Evolutionary conservation across 2,113 vertebrate species (phyloP), one percentile per base, ranked within the genome.

Genomic region (Onychorhynchus coronatus): DNA sequence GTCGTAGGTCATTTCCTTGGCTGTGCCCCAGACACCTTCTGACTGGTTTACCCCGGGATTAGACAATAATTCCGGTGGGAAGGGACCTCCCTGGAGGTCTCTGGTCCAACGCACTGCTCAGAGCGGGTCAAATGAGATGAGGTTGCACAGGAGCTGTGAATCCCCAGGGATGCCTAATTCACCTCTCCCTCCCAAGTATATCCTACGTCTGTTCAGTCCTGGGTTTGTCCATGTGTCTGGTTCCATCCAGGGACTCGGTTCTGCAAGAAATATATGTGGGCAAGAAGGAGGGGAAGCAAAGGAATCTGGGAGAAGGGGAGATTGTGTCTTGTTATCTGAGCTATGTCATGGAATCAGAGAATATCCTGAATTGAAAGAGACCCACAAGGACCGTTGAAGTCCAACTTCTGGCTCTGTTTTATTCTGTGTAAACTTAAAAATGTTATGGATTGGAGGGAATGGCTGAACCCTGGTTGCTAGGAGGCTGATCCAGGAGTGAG

Each of bases 1-100:
- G 83, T 39, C 46, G 5, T 4, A 66, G 79, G 18, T 83, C 75
- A 44, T 77, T 96, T 90, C 88, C 94, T 89, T 94, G 92, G 75
- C 82, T 62, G n/a, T 56, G 58, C 41, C 85, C 88, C 74, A 68
- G 81, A 11, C 0, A 5, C 56, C 44, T 92, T 61, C 62, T 86
- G 88, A 9, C n/a, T 75, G n/a, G 8, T 12, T 24, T 62, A 70
- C 41, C 65, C 85, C 59, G 8, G 79, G 85, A 41, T 77, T 24
- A 33, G 77, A 73, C 50, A 63, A 13, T 62, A 66, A 66, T 83
- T 88, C 53, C 20, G 46, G 11, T 14, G 50, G 84, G 81, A 87
- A 75, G 49, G 41, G 41, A 59, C 44, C 19, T 78, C n/a, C n/a
- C 74, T 85, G 74, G 85, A 82, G 42, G 20, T 68, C 31, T 93